Base-by-base conservation (phyloP, 2,797 vertebrate species). In the Bradypodion ventrale region DNA sequence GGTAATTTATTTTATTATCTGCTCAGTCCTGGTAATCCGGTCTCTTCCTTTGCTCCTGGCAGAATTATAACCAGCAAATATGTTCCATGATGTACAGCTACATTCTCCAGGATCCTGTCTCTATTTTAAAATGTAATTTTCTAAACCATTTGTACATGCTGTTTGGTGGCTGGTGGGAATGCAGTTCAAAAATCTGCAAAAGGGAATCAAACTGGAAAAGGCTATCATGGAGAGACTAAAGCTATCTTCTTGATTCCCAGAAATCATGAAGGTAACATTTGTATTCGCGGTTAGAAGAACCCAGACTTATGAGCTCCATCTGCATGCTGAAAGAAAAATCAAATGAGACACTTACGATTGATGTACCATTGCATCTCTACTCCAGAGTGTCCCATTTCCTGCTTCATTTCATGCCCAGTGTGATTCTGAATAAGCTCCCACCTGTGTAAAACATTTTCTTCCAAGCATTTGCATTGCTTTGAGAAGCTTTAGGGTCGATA, bases 401-500 rank as follows among this genome's bases (percentile, higher is more conserved):
- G 44, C 27, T 68, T 80, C 46, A 59, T 56, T 40, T 29, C 35
- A 23, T 59, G 25, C 19, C 52, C 37, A 46, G 8, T 62, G 13
- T 82, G 52, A 42, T 5, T 42, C 44, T 32, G n/a, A 32, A 32
- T 73, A 82, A 27, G 1, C 37, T 59, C n/a, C 73, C n/a, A 56
- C 25, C 66, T 70, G 16, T 60, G 27, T 80, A 37, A 60, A 80
- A 80, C 52, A 6, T 60, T 73, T 73, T n/a, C 35, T 81, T 81
- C 8, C 56, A 52, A 13, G 19, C 4, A 73, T 81, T 80, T 7
- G 13, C 63, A 66, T 62, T 46, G 5, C 25, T 8, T 62, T 70
- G 27, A 46, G 29, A 40, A 73, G n/a, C 13, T 44, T 63, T 25
- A 5, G 78, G 13, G 7, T 52, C 29, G 1, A 3, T 69, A 52